A percentile compares a stretch with the other conserved stretches of the same genome.
Evolutionary conservation across 1,140 invertebrate genomes (phyloP).

Genomic region (Batillaria attramentaria): DNA sequence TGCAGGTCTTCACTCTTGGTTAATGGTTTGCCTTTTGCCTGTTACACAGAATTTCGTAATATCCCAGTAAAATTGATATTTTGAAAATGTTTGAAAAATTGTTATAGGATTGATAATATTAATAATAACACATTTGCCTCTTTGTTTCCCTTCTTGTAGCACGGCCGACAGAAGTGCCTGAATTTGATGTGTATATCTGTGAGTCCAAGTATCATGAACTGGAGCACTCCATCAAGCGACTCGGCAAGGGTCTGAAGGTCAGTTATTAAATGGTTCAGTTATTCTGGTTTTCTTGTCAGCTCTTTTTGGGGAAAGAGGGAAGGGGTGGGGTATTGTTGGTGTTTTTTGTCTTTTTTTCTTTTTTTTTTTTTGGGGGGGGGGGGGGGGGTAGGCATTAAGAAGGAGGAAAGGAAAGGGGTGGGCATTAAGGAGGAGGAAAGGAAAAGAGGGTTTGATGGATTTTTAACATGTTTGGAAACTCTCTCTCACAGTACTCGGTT

Average conservation of each 20-base stretch:
- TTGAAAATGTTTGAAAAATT: not conserved
- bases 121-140: not conserved
- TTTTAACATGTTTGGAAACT: no score
- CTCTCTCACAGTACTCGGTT: not conserved
- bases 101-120: not conserved
- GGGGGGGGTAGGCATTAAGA: not conserved
- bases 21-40: no score
- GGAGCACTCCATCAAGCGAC: slow-evolving; percentile 79
- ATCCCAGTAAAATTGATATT: no score
- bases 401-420: no score
- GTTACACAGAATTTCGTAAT: no score
- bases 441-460: no score
- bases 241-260: slow-evolving; percentile 72
- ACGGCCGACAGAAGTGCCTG: slow-evolving; percentile 93
- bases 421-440: no score
- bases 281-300: not conserved
- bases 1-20: no score
- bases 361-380: not conserved
- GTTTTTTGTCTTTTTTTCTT: not conserved
- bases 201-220: slow-evolving; percentile 94
- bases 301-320: no score
- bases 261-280: not conserved
- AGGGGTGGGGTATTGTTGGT: no score
- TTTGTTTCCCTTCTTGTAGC: slow-evolving; percentile 74
- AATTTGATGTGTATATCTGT: slow-evolving; percentile 94